Percentiles rank a stretch among this genome's conserved stretches.
Evolutionary conservation across 2,113 vertebrate genomes (phyloP).

Genomic region (Mus spicilegus): DNA sequence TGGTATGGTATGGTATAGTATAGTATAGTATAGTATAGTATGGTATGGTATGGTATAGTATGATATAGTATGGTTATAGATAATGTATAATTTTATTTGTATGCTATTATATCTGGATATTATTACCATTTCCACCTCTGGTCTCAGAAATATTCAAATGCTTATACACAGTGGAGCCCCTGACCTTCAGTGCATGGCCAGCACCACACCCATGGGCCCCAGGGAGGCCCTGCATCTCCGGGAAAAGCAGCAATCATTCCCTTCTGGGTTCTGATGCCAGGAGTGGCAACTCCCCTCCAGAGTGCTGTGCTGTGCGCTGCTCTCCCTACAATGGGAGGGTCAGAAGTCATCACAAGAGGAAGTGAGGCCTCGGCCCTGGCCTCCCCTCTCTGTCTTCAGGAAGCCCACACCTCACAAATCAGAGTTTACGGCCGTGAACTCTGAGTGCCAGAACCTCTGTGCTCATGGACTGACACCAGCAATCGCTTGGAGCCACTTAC

Average conservation of each 20-base stretch:
- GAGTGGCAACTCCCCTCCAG: not conserved
- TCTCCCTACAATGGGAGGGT: not conserved
- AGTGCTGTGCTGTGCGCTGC: fast-evolving
- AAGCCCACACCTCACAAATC: slow-evolving; percentile 50
- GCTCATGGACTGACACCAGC: not conserved
- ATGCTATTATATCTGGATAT: not conserved
- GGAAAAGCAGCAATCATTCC: not conserved
- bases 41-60: not conserved
- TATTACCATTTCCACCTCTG: not conserved
- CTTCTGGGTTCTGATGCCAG: not conserved
- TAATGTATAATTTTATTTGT: not conserved
- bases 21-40: not conserved
- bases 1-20: not conserved
- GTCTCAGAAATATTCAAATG: not conserved
- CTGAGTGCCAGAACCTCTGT: not conserved
- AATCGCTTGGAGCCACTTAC: not conserved
- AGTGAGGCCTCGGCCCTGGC: not conserved
- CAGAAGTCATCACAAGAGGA: slow-evolving; percentile 54
- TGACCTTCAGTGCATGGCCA: not conserved
- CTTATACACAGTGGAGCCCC: not conserved
- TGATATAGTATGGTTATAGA: not conserved
- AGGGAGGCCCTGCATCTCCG: not conserved
- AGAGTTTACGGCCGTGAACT: not conserved
- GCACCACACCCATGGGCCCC: not conserved
- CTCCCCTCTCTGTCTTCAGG: slow-evolving; percentile 19